Base-by-base conservation (phyloP, 2,888 invertebrate genomes). In the Thera obeliscata region DNA sequence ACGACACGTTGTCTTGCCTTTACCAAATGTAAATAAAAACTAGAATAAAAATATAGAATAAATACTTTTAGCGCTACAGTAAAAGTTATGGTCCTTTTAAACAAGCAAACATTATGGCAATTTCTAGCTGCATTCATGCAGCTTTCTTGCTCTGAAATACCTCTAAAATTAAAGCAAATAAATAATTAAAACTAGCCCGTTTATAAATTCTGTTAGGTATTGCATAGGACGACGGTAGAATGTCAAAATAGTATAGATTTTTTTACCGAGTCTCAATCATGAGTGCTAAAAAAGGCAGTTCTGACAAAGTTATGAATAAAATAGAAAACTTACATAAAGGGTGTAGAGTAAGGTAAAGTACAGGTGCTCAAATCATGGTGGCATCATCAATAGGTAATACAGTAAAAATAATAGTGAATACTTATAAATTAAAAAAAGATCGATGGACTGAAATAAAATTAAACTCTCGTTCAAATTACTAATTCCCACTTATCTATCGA, bases 1-100 rank as follows among this genome's bases (percentile, higher is more conserved):
- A 90, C 89, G 81, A 79, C 75, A 73, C 81, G 76, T 77, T 82
- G 81, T 91, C 91, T 91, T 91, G 91, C 91, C 91, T 83, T 85
- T 83, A 80, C 72, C 76, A 77, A 78, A 76, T 81, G 76, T 79
- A 75, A 59, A 73, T 76, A 76, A 48, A 22, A 67, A 35, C 35
- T 64, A 68, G 48, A 49, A 56, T 58, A 33, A 62, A 76, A 57
- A 70, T 74, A 72, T 69, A 66, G 66, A 68, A 69, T 69, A 71
- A 22, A 73, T 55, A 55, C 65, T 70, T 68, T 65, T 67, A 71
- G 68, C 2, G 43, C 41, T 43, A 43, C 2, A 55, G 38, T 35
- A 35, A 35, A 56, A 46, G 9, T 46, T 46, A 7, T 7, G 9
- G 43, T 7, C 43, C 6, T 5, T 38, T 3, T 38, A 38, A 38